Evolutionary conservation across 2,888 invertebrate species (phyloP).

Genomic region (Anagyrus pseudococci): DNA sequence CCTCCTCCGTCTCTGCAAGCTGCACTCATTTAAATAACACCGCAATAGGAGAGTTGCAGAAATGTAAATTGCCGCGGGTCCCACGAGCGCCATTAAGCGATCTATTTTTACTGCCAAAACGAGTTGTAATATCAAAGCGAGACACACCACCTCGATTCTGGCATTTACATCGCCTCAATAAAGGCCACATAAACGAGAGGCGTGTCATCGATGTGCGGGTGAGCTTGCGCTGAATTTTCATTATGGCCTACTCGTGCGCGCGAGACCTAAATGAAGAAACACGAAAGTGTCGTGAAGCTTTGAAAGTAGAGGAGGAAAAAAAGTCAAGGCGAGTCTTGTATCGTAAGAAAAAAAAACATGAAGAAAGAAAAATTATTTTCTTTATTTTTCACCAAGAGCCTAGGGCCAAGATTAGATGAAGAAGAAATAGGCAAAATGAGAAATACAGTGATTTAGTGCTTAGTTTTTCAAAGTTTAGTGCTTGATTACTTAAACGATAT

Average conservation of each 20-base stretch:
- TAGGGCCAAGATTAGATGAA: no score
- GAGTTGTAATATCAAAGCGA: neutral
- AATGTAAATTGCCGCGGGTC: neutral
- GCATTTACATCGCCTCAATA: neutral
- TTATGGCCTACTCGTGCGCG: neutral
- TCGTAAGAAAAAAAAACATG: no score
- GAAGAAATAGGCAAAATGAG: no score
- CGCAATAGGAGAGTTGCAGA: neutral
- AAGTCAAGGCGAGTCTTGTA: no score
- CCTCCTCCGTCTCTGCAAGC: neutral
- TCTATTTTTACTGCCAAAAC: neutral
- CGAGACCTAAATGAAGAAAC: neutral
- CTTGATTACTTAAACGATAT: no score
- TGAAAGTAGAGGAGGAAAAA: neutral
- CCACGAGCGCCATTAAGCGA: neutral
- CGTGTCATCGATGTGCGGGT: neutral
- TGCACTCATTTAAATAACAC: neutral
- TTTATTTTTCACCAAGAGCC: no score
- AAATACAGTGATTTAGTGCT: no score
- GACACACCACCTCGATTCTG: neutral
- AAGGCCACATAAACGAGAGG: no score
- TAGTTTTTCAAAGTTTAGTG: no score
- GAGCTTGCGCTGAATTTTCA: neutral
- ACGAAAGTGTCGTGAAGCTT: neutral
- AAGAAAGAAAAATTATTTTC: no score